Evolutionary conservation across 2,888 invertebrate genomes (phyloP), one percentile per base, ranked within the genome.

Genomic region (Diadegma fenestrale): DNA sequence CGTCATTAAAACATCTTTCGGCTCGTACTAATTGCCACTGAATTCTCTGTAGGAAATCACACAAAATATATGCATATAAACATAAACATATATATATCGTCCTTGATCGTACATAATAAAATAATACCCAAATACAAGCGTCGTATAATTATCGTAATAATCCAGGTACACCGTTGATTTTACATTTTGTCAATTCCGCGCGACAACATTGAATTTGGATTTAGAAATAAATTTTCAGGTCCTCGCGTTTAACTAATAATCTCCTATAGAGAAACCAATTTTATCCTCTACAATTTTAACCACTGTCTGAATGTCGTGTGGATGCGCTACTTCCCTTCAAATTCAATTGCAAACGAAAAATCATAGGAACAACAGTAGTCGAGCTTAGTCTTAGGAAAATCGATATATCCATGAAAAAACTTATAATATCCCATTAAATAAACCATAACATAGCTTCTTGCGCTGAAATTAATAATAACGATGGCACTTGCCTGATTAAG

Each of bases 271-370:
- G 54, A 54, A 79, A 64, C 63, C 0, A 12, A 41, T 80, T 87
- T 84, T 75, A 75, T 77, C 77, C 82, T 26, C 54, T 85, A 76
- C 58, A 37, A 82, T 83, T 85, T 76, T 80, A 80, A 87, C 78
- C 83, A 86, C 41, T 85, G 87, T 82, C 82, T 86, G 88, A 88
- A 88, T 88, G 88, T 64, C 72, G 88, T 87, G 85, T 86, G 87
- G 77, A 87, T 88, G 88, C 66, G 85, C 86, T 86, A 78, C 73
- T 79, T 85, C 87, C 88, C 83, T 82, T 85, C 58, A 66, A 82
- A 82, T 76, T 85, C 79, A 85, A 85, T 82, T 82, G 82, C 75
- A 82, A 82, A 61, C 41, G 33, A 54, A 76, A 82, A 17, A 73
- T 80, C 33, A n/a, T 64, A 77, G 37, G 66, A 77, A 48, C 58